These are phyloP conservation scores for Zaprionus camerounensis DNA, from an alignment of 1,140 invertebrate genomes.

Conservation along the genomic window DNA sequence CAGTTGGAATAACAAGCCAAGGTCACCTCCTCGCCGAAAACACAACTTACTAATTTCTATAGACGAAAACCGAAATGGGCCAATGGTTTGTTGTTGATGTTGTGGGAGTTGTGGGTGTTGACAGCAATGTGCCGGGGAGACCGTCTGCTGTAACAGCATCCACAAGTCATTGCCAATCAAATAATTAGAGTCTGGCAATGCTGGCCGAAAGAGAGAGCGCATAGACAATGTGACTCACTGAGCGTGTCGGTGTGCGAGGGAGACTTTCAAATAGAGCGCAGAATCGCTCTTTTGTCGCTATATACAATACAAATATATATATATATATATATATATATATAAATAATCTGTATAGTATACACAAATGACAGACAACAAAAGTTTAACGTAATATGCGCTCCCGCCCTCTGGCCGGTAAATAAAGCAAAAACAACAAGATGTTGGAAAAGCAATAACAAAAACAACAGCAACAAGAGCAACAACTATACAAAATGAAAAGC, in stretches of 20 bases:
- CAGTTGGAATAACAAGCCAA: slow-evolving; percentile 35
- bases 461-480: slow-evolving; percentile 23
- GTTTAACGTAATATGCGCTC: slow-evolving; percentile 49
- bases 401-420: slow-evolving; percentile 20
- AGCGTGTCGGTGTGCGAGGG: slow-evolving; percentile 23
- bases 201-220: slow-evolving; percentile 38
- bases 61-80: slow-evolving; percentile 28
- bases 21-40: slow-evolving; percentile 32
- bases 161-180: slow-evolving; percentile 65
- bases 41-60: slow-evolving; percentile 48
- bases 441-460: slow-evolving; percentile 13
- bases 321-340: not conserved
- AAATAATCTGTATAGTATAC: slow-evolving; percentile 44
- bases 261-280: slow-evolving; percentile 50
- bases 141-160: slow-evolving; percentile 12
- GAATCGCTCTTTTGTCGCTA: slow-evolving; percentile 63
- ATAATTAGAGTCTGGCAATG: slow-evolving; percentile 66
- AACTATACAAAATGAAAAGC: slow-evolving; percentile 42
- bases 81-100: slow-evolving; percentile 26
- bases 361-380: slow-evolving; percentile 59
- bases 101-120: slow-evolving; percentile 18
- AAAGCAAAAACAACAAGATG: slow-evolving; percentile 16
- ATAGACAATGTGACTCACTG: slow-evolving; percentile 22
- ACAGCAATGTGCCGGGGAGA: not conserved
- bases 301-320: slow-evolving; percentile 10